Conservation (phyloP, 1,140 invertebrate species). For the Leptopilina clavipes region DNA sequence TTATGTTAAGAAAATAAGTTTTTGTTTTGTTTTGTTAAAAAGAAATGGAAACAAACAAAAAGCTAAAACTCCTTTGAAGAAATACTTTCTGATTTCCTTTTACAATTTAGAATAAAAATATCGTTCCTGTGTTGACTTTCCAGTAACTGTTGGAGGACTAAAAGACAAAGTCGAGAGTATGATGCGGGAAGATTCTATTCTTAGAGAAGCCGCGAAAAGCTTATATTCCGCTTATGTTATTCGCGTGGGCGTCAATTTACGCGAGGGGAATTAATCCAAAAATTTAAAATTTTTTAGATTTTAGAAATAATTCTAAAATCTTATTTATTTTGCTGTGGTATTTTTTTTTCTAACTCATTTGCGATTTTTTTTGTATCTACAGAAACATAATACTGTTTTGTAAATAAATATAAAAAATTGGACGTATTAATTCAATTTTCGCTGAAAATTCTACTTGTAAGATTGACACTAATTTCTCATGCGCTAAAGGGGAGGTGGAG, state of each 20-base stretch:
- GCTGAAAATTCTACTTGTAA: too few species aligned
- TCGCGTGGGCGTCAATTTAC: conserved; percentile 36
- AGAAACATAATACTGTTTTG: too few species aligned
- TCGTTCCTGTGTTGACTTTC: conserved; percentile 44
- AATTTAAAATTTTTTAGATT: not conserved
- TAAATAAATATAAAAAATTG: too few species aligned
- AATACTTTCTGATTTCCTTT: not conserved
- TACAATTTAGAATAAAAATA: not conserved
- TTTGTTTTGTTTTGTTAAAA: too few species aligned
- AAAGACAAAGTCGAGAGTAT: conserved; percentile 48
- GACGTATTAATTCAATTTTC: too few species aligned
- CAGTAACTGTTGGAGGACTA: conserved; percentile 55
- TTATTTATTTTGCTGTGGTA: too few species aligned
- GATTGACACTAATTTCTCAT: not conserved
- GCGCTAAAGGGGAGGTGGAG: not conserved
- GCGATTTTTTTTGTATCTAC: too few species aligned
- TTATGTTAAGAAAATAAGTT: not conserved
- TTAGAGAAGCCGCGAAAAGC: conserved; percentile 58
- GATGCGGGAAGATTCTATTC: conserved; percentile 57
- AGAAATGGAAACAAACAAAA: not conserved
- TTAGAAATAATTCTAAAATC: too few species aligned
- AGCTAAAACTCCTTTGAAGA: not conserved
- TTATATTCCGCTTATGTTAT: conserved; percentile 38
- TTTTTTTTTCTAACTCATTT: too few species aligned
- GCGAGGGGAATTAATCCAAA: not conserved